Evolutionary conservation across 2,797 vertebrate genomes (phyloP), one percentile per base, ranked within the genome.

Genomic region (Eidolon dupreanum): DNA sequence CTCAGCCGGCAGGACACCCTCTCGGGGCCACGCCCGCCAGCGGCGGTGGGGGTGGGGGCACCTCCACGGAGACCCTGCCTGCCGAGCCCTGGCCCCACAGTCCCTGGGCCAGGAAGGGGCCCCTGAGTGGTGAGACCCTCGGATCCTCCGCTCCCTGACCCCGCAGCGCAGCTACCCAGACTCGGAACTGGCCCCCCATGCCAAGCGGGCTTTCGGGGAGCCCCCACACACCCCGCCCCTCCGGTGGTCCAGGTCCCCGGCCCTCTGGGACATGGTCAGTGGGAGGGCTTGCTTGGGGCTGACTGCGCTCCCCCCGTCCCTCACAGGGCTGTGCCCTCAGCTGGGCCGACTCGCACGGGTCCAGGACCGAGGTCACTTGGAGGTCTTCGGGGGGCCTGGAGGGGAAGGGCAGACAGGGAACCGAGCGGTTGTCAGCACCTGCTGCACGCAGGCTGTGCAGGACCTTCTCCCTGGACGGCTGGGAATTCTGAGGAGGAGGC

Each of bases 1-100:
- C 97, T 98, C n/a, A 74, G 97, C 94, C 94, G 61, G 36, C 95
- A 96, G 98, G 98, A 98, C 83, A 93, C 97, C 97, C 98, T 96
- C 98, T 97, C 98, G 77, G 93, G 98, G 98, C 96, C 93, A 93
- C 82, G 93, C 92, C 88, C 92, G 82, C 91, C 85, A 10, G 88
- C 51, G 28, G 46, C 78, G 49, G 31, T 66, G 92, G 97, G 92
- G 96, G 85, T 49, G 77, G 86, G 75, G 89, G 43, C 20, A 3
- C 78, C 77, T 43, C 46, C 28, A 1, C 63, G 33, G 53, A 63
- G 71, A 87, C 51, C 74, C 85, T n/a, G 46, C 31, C 83, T 5
- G 12, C 89, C 41, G 20, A 75, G 83, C 55, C 61, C 66, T 28
- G 55, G 73, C 59, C 73, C 49, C 38, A 51, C 73, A 43, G 78